Evolutionary conservation across 2,797 vertebrate genomes (phyloP).

Genomic region (Vireo griseus): DNA sequence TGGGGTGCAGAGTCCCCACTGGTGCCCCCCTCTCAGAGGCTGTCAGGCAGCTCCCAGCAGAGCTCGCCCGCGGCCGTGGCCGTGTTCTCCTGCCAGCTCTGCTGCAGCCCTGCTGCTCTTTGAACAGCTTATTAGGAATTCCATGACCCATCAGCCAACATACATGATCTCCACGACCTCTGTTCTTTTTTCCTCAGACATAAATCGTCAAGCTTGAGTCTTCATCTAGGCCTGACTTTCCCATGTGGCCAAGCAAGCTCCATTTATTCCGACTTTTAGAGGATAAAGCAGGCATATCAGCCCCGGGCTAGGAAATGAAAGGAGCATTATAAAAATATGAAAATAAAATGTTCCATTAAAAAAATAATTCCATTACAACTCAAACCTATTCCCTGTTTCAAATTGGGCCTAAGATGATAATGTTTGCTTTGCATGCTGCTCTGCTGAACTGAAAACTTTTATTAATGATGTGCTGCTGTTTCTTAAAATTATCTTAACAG

Average conservation of each 20-base stretch:
- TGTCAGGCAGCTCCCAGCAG: background rate
- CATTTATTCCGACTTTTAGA: background rate
- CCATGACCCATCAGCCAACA: background rate
- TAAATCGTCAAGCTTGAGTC: background rate
- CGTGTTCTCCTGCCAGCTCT: background rate
- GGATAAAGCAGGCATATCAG: background rate
- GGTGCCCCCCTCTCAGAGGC: background rate
- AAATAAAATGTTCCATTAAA: constrained; percentile 50
- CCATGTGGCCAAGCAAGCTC: background rate
- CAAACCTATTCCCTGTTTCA: constrained; percentile 13
- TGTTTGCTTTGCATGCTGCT: constrained; percentile 29
- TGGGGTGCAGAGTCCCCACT: background rate
- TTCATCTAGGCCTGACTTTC: background rate
- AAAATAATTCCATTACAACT: constrained; percentile 29
- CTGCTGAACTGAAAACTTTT: constrained; percentile 59
- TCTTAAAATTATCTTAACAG: constrained; percentile 62
- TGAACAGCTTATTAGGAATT: background rate
- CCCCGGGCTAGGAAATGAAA: background rate
- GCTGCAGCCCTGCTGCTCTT: background rate
- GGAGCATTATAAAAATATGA: background rate
- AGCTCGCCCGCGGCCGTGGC: rapidly evolving
- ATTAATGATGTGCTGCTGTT: constrained; percentile 51
- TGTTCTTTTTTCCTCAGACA: background rate
- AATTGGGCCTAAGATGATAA: background rate
- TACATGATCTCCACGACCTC: background rate